Base-by-base conservation (phyloP, 1,140 invertebrate species). In the Rhagoletis zephyria region DNA sequence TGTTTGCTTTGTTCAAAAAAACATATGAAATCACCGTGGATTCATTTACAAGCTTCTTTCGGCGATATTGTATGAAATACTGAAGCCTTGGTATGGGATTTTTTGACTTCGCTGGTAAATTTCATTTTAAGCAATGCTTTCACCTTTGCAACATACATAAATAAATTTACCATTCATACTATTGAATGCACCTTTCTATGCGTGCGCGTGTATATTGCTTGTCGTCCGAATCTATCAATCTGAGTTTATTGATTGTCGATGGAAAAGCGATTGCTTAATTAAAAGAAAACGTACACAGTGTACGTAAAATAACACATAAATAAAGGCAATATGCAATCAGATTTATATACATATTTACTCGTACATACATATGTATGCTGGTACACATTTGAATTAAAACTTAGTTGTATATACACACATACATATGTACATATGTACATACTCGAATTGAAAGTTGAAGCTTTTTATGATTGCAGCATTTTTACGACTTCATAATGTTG, bases 161-260 rank as follows among this genome's bases (percentile, higher is more conserved):
- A 48, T n/a, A 74, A 9, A 48, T 74, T 56, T 56, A 56, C 51
- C 10, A 10, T 56, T 5, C 30, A 30, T 30, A 30, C 30, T 30
- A 30, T 30, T 30, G 30, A 30, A 30, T 30, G 51, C 5, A 10
- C 10, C 51, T 56, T 56, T 56, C 10, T 7, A 7, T 56, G 51
- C 14, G 6, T 74, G 6, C 3, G 40, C 14, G 67, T 74, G 40
- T 45, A 45, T 12, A 70, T 70, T 70, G 30, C 9, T 7, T 65
- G 64, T 40, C 7, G 64, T 30, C 64, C 5, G 64, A 12, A 67
- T 30, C 67, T 74, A 74, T 74, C 67, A 74, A 74, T 74, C 67
- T 74, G 67, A 74, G 40, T 74, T 74, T 74, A 74, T 74, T 74
- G 67, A 74, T 74, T 45, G 67, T 74, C 67, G 67, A 74, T 74